Percentiles rank a stretch among this genome's conserved stretches.
phyloP scores from a whole-genome alignment of 1,140 invertebrate genomes.

The Bombus breviceps region DNA sequence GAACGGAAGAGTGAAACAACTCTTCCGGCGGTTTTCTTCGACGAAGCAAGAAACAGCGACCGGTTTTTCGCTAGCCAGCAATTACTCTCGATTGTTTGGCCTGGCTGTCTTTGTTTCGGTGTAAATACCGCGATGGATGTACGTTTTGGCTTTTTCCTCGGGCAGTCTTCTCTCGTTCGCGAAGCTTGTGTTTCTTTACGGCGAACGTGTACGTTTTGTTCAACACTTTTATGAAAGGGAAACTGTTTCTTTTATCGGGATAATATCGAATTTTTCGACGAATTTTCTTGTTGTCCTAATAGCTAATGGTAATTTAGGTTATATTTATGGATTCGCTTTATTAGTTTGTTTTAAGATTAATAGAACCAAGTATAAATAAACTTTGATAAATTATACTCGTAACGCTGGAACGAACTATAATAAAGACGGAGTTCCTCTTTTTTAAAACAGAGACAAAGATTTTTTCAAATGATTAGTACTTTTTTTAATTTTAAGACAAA shows the following conservation, averaged over 20 bases:
- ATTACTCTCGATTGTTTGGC: constrained; percentile 57
- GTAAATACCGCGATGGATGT: background rate
- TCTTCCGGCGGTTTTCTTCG: constrained; percentile 45
- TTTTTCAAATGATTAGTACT: background rate
- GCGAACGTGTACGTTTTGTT: background rate
- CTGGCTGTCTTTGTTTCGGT: constrained; percentile 12
- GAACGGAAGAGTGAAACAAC: constrained; percentile 6
- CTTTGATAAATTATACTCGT: background rate
- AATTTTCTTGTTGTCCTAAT: no score
- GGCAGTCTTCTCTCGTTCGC: no score
- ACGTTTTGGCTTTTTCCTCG: background rate
- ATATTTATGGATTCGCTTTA: background rate
- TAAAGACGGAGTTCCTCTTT: background rate
- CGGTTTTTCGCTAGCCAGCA: constrained; percentile 32
- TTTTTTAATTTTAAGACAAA: background rate
- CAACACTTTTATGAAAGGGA: background rate
- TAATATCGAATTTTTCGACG: background rate
- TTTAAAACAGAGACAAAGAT: background rate
- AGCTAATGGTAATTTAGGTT: no score
- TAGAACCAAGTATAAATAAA: background rate
- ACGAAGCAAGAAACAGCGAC: constrained; percentile 47
- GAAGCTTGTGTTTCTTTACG: background rate
- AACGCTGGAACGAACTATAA: background rate
- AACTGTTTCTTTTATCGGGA: background rate
- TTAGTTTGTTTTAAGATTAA: background rate